Conservation (phyloP, 2,797 vertebrate species). For the Mus caroli region DNA sequence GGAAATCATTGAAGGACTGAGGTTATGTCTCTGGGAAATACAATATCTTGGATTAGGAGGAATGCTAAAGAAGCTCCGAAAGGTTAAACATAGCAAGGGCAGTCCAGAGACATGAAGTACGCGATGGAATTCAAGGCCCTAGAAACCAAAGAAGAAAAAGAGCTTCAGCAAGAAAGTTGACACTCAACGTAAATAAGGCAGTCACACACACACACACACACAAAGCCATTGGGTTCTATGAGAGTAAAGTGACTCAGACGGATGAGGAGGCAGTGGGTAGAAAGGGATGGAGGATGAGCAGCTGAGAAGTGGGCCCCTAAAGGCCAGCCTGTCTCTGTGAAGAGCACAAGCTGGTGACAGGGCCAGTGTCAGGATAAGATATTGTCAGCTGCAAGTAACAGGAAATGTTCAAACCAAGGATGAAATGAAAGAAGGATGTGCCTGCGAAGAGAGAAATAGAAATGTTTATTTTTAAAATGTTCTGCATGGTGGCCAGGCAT, state of each 20-base stretch:
- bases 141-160: slow-evolving; percentile 17
- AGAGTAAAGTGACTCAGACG: slow-evolving; percentile 3
- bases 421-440: slow-evolving; percentile 38
- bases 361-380: not conserved
- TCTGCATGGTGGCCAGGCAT: not conserved
- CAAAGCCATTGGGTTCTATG: not conserved
- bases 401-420: not conserved
- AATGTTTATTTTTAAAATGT: slow-evolving; percentile 17
- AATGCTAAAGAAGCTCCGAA: slow-evolving; percentile 14
- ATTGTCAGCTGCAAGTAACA: not conserved
- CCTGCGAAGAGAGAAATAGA: not conserved
- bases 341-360: slow-evolving; percentile 12
- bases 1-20: slow-evolving; percentile 1
- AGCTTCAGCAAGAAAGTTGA: slow-evolving; percentile 33
- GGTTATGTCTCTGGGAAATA: slow-evolving; percentile 7
- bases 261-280: not conserved
- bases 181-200: not conserved
- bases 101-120: not conserved
- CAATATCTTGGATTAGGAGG: slow-evolving; percentile 9
- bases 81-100: not conserved
- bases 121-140: slow-evolving; percentile 23
- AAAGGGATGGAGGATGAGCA: slow-evolving; percentile 13
- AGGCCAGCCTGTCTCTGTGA: not conserved
- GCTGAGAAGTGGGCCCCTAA: not conserved
- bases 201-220: not conserved